A percentile compares a stretch with the other conserved stretches of the same genome.
Evolutionary conservation across 37 sponge, comb jelly and placozoan genomes (phyloP).

Genomic region (Dysidea cf. avara): DNA sequence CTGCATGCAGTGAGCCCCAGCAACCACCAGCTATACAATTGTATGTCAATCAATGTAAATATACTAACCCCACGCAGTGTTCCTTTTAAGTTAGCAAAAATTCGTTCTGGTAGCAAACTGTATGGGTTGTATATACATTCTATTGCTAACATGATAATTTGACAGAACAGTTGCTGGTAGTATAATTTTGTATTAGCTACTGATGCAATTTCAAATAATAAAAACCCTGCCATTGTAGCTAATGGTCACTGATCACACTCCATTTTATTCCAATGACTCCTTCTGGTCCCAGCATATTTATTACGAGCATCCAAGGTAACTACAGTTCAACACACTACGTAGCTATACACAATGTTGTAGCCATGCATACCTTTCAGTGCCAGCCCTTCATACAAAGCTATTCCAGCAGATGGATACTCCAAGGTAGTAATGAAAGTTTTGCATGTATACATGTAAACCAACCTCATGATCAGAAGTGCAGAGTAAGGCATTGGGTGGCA

Average conservation of each 20-base stretch:
- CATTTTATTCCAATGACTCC: slow-evolving; percentile 27
- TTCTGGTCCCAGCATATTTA: slow-evolving; percentile 14
- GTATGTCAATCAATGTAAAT: background rate
- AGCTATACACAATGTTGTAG: background rate
- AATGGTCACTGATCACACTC: slow-evolving; percentile 37
- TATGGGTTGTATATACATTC: background rate
- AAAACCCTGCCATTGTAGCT: slow-evolving; percentile 18
- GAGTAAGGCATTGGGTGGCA: slow-evolving; percentile 9
- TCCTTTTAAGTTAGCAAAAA: slow-evolving; percentile 1
- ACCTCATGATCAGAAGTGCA: slow-evolving; percentile 24
- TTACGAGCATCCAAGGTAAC: slow-evolving; percentile 16
- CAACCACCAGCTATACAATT: no score
- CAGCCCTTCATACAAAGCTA: slow-evolving; percentile 5
- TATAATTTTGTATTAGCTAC: no score
- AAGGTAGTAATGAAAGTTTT: no score
- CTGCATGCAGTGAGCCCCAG: no score
- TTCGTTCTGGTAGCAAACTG: background rate
- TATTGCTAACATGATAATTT: background rate
- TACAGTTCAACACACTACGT: background rate
- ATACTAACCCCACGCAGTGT: slow-evolving; percentile 16
- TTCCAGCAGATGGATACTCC: slow-evolving; percentile 17
- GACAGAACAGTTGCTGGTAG: no score
- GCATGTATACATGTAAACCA: no score
- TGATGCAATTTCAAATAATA: slow-evolving; percentile 19
- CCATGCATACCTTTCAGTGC: slow-evolving; percentile 13